These are phyloP conservation scores for Philopedon plagiatum DNA, from an alignment of 2,888 invertebrate species.

Conservation along the genomic window DNA sequence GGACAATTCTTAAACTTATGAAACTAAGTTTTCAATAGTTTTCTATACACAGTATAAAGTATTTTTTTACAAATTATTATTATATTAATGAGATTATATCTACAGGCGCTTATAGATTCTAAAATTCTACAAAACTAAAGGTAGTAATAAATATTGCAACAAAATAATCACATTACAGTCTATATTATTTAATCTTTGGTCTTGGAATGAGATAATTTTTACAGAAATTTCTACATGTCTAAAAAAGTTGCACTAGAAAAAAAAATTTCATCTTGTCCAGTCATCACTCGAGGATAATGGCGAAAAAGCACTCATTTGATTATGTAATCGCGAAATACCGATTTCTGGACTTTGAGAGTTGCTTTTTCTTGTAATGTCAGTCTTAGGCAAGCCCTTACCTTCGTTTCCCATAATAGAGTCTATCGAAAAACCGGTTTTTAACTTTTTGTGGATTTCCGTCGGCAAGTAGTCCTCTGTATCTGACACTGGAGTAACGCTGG, in stretches of 20 bases:
- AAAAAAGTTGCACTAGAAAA: conserved; percentile 31
- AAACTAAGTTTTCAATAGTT: conserved; percentile 46
- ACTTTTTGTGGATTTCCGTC: conserved; percentile 68
- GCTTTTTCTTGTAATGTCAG: conserved; percentile 53
- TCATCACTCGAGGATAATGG: conserved; percentile 76
- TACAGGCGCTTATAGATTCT: conserved; percentile 23
- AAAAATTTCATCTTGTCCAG: conserved; percentile 76
- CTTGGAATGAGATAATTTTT: conserved; percentile 54
- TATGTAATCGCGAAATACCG: conserved; percentile 65
- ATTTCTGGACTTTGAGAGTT: conserved; percentile 58
- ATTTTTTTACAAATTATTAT: conserved; percentile 30
- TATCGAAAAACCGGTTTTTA: conserved; percentile 75
- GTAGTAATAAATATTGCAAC: conserved; percentile 64
- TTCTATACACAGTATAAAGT: conserved; percentile 50
- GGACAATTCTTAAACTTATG: conserved; percentile 42
- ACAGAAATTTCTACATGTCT: conserved; percentile 39
- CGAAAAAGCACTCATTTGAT: conserved; percentile 79
- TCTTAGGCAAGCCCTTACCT: conserved; percentile 45
- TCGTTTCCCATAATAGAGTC: conserved; percentile 74
- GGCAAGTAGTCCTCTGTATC: conserved; percentile 63
- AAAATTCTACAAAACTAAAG: conserved; percentile 28
- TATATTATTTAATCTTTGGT: conserved; percentile 58
- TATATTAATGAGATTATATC: conserved; percentile 34
- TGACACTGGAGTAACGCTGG: conserved; percentile 60
- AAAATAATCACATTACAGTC: conserved; percentile 63